Evolutionary conservation across 2,113 vertebrate species (phyloP), one percentile per base, ranked within the genome.

Genomic region (Plestiodon gilberti): DNA sequence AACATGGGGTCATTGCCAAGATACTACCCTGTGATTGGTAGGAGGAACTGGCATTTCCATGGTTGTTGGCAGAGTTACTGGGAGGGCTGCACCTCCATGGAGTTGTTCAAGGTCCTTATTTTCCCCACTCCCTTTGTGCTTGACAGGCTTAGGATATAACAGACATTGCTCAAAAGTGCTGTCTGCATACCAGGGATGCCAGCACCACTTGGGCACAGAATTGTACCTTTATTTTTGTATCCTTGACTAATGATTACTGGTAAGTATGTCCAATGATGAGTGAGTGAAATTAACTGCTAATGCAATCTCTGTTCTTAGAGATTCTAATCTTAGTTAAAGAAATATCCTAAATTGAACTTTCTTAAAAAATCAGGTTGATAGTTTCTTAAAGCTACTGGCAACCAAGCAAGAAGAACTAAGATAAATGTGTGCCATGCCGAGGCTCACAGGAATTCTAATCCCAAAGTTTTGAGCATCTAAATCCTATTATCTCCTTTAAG

Each of bases 401-500:
- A 48, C 40, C 11, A 48, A 43, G 18, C 70, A 84, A 75, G 48
- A 64, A 25, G 75, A 64, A 75, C 18, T 38, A 84, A 76, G 73
- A 84, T 15, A 64, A 76, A 84, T 23, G 25, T 52, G 57, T 48
- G 17, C 59, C 40, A 33, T 59, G 14, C 69, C 48, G 57, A 18
- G 38, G 62, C 30, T 76, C 9, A 62, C 22, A 75, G 71, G 38
- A 18, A 76, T 84, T 84, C 76, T 76, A 84, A 84, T 84, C 59
- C 82, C 71, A 76, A 84, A 84, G 35, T 48, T 83, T 76, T 76
- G 71, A 84, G 82, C 59, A 76, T 76, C 28, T 64, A 76, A 84
- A 84, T 84, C 82, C 71, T 38, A 84, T 84, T 84, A 81, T 75
- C 79, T 81, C 59, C 85, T 81, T 15, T 65, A 35, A 65, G 61